phyloP scores from a whole-genome alignment of 2,113 vertebrate species.

The Thamnaconus septentrionalis region DNA sequence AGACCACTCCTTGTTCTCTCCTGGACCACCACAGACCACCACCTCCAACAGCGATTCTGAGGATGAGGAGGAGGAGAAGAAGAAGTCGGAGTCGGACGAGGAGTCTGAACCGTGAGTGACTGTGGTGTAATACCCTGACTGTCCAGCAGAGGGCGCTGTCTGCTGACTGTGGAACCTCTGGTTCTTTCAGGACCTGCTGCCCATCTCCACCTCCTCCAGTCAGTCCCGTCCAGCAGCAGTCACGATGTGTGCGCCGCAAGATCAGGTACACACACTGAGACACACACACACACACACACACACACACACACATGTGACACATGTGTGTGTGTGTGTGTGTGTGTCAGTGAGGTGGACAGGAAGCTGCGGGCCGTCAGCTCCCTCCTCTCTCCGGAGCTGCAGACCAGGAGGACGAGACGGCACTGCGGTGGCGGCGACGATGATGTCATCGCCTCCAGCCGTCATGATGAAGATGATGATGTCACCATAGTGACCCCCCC shows the following conservation, averaged over 20 bases:
- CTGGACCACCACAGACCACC: not conserved
- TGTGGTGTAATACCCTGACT: too few relatives aligned
- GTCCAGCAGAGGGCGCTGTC: too few relatives aligned
- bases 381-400: conserved; percentile 45
- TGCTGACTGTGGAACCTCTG: not conserved
- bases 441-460: not conserved
- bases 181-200: conserved; percentile 40
- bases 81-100: not conserved
- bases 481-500: conserved; percentile 44
- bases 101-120: conserved; percentile 34
- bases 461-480: conserved; percentile 14
- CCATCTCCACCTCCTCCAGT: conserved; percentile 66
- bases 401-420: not conserved
- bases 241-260: conserved; percentile 39
- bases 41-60: conserved; percentile 61
- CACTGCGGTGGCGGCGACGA: not conserved
- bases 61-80: conserved; percentile 62
- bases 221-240: conserved; percentile 46
- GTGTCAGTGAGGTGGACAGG: conserved; percentile 66
- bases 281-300: not conserved
- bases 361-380: conserved; percentile 59
- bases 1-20: conserved; percentile 41
- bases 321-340: not conserved
- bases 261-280: conserved; percentile 52
- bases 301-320: not conserved